These are phyloP conservation scores for Artibeus lituratus DNA, from an alignment of 2,797 vertebrate genomes.

Conservation along the genomic window DNA sequence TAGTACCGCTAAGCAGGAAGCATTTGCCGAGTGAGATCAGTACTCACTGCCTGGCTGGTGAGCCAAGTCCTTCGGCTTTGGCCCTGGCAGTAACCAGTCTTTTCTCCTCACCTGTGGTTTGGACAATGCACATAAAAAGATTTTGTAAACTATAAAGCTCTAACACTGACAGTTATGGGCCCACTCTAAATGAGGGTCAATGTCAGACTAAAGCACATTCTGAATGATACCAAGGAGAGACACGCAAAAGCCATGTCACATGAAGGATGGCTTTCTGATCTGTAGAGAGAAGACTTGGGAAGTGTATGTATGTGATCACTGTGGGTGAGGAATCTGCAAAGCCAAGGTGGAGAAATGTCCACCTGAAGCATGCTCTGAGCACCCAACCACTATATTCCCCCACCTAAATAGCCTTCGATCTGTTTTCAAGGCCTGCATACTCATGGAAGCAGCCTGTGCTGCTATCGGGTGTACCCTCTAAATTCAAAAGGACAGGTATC, in stretches of 20 bases:
- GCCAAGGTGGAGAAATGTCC: neutral
- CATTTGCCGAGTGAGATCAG: neutral
- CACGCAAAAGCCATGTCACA: neutral
- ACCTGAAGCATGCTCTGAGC: neutral
- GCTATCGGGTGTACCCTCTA: neutral
- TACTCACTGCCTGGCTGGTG: neutral
- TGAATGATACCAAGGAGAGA: neutral
- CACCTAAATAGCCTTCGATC: neutral
- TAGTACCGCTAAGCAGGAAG: neutral
- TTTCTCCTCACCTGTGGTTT: neutral
- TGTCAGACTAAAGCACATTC: neutral
- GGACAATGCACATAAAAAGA: neutral
- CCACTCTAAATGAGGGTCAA: neutral
- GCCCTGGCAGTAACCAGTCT: neutral
- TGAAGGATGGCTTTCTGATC: neutral
- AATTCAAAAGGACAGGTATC: neutral
- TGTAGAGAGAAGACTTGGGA: neutral
- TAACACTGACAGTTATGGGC: neutral
- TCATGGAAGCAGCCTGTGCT: neutral
- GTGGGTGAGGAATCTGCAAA: neutral
- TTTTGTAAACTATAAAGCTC: neutral
- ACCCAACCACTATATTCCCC: neutral
- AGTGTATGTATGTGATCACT: neutral
- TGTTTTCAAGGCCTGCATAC: neutral
- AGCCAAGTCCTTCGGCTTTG: conserved; percentile 3